phyloP scores from a whole-genome alignment of 2,888 invertebrate species.

The Lomographa bimaculata region DNA sequence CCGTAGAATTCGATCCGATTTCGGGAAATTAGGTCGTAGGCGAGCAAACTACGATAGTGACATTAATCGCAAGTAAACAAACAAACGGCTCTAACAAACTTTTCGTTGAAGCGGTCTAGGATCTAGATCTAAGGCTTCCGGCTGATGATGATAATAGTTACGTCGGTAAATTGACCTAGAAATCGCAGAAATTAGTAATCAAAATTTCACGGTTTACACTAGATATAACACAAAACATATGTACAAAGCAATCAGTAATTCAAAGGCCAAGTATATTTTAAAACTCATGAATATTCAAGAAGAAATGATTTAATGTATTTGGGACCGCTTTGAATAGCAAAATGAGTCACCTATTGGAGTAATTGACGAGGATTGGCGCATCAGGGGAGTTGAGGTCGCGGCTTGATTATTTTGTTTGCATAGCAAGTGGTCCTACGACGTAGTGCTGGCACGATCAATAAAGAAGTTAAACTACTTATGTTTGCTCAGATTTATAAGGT shows the following conservation, averaged over 20 bases:
- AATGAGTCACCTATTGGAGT: slow-evolving; percentile 50
- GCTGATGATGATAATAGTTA: too few relatives aligned
- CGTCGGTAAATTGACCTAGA: slow-evolving; percentile 10
- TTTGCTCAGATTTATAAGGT: too few relatives aligned
- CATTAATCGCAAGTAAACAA: too few relatives aligned
- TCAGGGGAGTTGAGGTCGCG: slow-evolving; percentile 3
- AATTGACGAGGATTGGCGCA: slow-evolving; percentile 38
- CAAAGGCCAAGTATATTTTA: slow-evolving; percentile 17
- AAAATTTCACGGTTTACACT: not conserved
- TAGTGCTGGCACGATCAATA: not conserved
- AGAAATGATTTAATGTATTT: slow-evolving; percentile 43
- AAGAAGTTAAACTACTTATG: too few relatives aligned
- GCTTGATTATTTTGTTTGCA: slow-evolving; percentile 19
- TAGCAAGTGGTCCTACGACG: slow-evolving; percentile 6
- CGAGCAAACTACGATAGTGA: too few relatives aligned
- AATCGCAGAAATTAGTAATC: not conserved
- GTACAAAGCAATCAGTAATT: slow-evolving; percentile 11
- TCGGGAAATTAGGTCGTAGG: too few relatives aligned
- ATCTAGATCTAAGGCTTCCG: too few relatives aligned
- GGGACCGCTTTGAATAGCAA: slow-evolving; percentile 40
- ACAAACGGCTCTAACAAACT: too few relatives aligned
- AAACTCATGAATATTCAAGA: slow-evolving; percentile 38
- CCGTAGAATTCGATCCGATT: too few relatives aligned
- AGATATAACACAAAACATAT: slow-evolving; percentile 5
- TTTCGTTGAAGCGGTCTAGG: too few relatives aligned